Conservation (phyloP, 2,888 invertebrate species). For the Ditula angustiorana region DNA sequence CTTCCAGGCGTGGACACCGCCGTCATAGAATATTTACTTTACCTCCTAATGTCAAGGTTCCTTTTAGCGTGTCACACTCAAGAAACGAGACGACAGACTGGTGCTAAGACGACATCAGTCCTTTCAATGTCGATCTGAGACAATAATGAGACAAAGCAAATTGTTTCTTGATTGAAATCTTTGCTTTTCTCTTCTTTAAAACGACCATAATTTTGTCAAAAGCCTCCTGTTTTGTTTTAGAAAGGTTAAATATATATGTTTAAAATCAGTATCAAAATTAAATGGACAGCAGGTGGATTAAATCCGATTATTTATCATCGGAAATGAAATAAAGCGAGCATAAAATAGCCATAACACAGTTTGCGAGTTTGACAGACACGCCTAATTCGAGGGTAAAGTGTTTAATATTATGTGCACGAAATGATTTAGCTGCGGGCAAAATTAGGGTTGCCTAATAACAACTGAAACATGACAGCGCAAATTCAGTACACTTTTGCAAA, state of each 20-base stretch:
- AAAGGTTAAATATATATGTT: slow-evolving; percentile 3
- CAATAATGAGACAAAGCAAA: slow-evolving; percentile 61
- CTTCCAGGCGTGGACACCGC: slow-evolving; percentile 66
- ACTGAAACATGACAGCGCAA: slow-evolving; percentile 71
- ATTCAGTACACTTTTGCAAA: slow-evolving; percentile 70
- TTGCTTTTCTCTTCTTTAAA: slow-evolving; percentile 55
- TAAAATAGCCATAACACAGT: slow-evolving; percentile 62
- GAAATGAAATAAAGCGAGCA: slow-evolving; percentile 41
- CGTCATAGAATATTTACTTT: slow-evolving; percentile 63
- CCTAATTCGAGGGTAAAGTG: slow-evolving; percentile 62
- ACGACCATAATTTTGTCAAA: slow-evolving; percentile 54
- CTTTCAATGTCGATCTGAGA: slow-evolving; percentile 70
- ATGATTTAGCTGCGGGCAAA: slow-evolving; percentile 65
- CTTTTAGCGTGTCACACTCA: slow-evolving; percentile 52
- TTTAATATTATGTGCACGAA: slow-evolving; percentile 67
- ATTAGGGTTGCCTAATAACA: slow-evolving; percentile 69
- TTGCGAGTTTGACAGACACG: slow-evolving; percentile 63
- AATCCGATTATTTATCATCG: slow-evolving; percentile 23
- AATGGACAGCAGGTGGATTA: slow-evolving; percentile 1
- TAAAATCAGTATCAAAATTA: neutral
- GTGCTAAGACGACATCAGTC: slow-evolving; percentile 63
- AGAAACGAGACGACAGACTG: slow-evolving; percentile 61
- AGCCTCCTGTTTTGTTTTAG: slow-evolving; percentile 46
- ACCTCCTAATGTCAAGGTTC: slow-evolving; percentile 51
- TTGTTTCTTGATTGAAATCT: slow-evolving; percentile 59